phyloP scores from a whole-genome alignment of 2,888 invertebrate genomes.

The Globia sparganii region DNA sequence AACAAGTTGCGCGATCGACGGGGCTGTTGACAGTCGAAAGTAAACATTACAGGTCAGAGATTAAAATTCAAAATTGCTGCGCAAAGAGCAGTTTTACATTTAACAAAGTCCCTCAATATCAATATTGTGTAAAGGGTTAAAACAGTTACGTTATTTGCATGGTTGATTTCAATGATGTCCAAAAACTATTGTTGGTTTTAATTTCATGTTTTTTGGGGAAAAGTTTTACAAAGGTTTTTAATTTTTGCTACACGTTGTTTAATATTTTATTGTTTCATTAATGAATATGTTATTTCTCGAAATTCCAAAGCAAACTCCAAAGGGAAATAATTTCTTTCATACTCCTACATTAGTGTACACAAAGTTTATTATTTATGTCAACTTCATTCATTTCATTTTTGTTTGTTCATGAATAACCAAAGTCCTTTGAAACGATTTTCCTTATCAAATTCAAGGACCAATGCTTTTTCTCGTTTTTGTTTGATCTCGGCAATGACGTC shows the following conservation, averaged over 20 bases:
- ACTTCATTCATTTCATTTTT: too few species aligned
- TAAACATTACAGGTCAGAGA: slow-evolving; percentile 66
- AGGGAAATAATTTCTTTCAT: slow-evolving; percentile 28
- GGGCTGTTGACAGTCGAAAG: slow-evolving; percentile 61
- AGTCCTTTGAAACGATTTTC: slow-evolving; percentile 50
- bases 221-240: slow-evolving; percentile 13
- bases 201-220: slow-evolving; percentile 42
- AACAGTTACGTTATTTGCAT: slow-evolving; percentile 73
- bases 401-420: slow-evolving; percentile 56
- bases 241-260: neutral
- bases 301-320: slow-evolving; percentile 15
- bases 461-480: slow-evolving; percentile 47
- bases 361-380: slow-evolving; percentile 47
- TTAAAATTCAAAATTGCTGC: slow-evolving; percentile 69
- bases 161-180: slow-evolving; percentile 74
- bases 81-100: slow-evolving; percentile 61
- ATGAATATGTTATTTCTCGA: slow-evolving; percentile 10
- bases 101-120: slow-evolving; percentile 74
- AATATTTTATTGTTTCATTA: slow-evolving; percentile 4
- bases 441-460: slow-evolving; percentile 44
- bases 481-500: slow-evolving; percentile 55
- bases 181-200: slow-evolving; percentile 58
- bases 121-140: slow-evolving; percentile 77
- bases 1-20: slow-evolving; percentile 74
- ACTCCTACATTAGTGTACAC: slow-evolving; percentile 25